These are phyloP conservation scores for Trichopria drosophilae DNA, from an alignment of 2,888 invertebrate species.

Conservation along the genomic window DNA sequence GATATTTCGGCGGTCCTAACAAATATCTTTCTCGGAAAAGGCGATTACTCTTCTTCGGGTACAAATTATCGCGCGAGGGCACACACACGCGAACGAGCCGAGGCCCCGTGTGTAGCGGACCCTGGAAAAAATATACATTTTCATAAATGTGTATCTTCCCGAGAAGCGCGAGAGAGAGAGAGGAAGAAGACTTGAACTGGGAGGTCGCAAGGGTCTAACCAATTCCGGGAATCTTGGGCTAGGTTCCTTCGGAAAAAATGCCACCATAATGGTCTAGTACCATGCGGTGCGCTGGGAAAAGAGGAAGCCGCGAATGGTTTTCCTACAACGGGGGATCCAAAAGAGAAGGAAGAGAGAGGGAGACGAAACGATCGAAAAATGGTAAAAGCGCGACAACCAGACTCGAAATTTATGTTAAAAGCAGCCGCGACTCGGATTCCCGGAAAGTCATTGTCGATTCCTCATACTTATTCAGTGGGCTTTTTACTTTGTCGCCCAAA, in stretches of 20 bases:
- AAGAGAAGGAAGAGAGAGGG: constrained; percentile 28
- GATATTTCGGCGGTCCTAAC: too few species aligned
- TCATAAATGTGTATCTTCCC: too few species aligned
- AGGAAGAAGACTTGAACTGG: constrained; percentile 4
- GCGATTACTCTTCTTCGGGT: too few species aligned
- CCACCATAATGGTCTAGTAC: constrained; percentile 35
- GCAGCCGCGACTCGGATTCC: constrained; percentile 43
- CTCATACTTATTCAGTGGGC: constrained; percentile 48
- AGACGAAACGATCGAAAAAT: constrained; percentile 36
- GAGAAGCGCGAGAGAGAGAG: constrained; percentile 3
- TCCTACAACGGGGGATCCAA: constrained; percentile 36
- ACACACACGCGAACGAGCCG: too few species aligned
- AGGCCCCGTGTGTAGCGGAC: too few species aligned
- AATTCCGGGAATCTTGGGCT: constrained; percentile 52
- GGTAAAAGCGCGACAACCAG: constrained; percentile 32
- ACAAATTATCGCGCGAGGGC: too few species aligned
- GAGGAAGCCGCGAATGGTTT: constrained; percentile 37
- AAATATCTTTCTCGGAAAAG: too few species aligned
- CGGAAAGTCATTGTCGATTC: constrained; percentile 53
- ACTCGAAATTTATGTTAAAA: constrained; percentile 50
- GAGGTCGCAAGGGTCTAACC: constrained; percentile 13
- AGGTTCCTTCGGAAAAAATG: constrained; percentile 48
- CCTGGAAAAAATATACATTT: too few species aligned
- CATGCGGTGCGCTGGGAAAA: constrained; percentile 44
- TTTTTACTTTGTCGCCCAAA: constrained; percentile 25